Evolutionary conservation across 2,113 vertebrate genomes (phyloP), one percentile per base, ranked within the genome.

Genomic region (Phyllostomus hastatus): DNA sequence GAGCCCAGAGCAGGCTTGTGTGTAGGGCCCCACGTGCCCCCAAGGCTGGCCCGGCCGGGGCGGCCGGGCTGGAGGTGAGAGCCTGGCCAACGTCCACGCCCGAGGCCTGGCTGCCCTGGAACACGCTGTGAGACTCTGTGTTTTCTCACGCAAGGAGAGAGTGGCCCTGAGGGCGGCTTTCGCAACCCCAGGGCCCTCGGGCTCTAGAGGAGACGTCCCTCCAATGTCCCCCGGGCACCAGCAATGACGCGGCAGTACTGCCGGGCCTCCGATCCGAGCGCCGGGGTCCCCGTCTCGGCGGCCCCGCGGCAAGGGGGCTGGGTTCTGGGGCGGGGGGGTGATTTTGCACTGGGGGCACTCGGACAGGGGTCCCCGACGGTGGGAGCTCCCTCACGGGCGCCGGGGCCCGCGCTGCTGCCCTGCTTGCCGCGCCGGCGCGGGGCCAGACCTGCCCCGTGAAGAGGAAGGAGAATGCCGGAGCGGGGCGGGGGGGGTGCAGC

Each of bases 271-370:
- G 19, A 12, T 9, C 28, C 11, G 14, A 8, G 2, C 3, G 10
- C 41, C 41, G 26, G 1, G 0, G 2, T 16, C 22, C 81, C 9
- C 4, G 16, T 19, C 46, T 11, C 57, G 2, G n/a, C 10, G n/a
- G 57, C 22, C 0, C 2, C 19, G 2, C 0, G 7, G 70, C 2
- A 16, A 28, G 89, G 0, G 1, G 20, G 6, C 4, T 12, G 28
- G 4, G 50, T 19, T 28, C 17, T 50, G 15, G 78, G 52, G 5
- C 15, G 78, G 52, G 5, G n/a, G 41, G 19, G 52, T 1, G 7
- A 8, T 8, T 8, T 8, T 57, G 54, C 54, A 19, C 54, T 8
- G 54, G 54, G 2, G 54, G 7, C 19, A 2, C 54, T 57, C 54
- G 20, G 54, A 20, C 7, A 2, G 2, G 19, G 20, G 19, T 57